Evolutionary conservation across 1,140 invertebrate genomes (phyloP).

Genomic region (Cheumatopsyche charites): DNA sequence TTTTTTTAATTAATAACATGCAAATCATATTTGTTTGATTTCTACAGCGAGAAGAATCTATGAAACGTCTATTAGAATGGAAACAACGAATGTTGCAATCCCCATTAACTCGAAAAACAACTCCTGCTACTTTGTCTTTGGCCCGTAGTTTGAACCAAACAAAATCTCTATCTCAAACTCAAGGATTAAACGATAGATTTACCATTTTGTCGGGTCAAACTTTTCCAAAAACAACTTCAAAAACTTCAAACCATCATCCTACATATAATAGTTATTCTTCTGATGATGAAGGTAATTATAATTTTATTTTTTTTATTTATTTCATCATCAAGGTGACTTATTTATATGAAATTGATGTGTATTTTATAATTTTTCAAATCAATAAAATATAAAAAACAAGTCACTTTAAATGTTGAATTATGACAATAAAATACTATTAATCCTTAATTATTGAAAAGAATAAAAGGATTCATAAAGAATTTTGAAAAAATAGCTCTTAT

Average conservation of each 20-base stretch:
- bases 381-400: not conserved
- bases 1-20: slow-evolving; percentile 11
- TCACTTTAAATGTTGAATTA: slow-evolving; percentile 6
- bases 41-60: slow-evolving; percentile 81
- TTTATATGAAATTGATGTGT: not conserved
- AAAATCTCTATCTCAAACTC: slow-evolving; percentile 50
- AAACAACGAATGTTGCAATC: slow-evolving; percentile 92
- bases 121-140: slow-evolving; percentile 61
- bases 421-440: not conserved
- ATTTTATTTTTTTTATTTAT: not conserved
- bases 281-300: slow-evolving; percentile 80
- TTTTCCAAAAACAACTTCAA: slow-evolving; percentile 53
- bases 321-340: not conserved
- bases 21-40: slow-evolving; percentile 8
- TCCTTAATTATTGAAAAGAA: too few species aligned
- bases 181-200: slow-evolving; percentile 10
- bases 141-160: slow-evolving; percentile 61
- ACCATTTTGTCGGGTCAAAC: slow-evolving; percentile 51
- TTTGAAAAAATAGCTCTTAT: too few species aligned
- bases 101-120: slow-evolving; percentile 80
- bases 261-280: slow-evolving; percentile 84
- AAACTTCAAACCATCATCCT: slow-evolving; percentile 58
- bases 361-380: not conserved
- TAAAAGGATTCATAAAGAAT: too few species aligned
- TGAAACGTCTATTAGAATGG: slow-evolving; percentile 89